A percentile compares a stretch with the other conserved stretches of the same genome.
These are phyloP conservation scores for Diorhabda elongata DNA, from an alignment of 1,140 invertebrate species.

Conservation along the genomic window DNA sequence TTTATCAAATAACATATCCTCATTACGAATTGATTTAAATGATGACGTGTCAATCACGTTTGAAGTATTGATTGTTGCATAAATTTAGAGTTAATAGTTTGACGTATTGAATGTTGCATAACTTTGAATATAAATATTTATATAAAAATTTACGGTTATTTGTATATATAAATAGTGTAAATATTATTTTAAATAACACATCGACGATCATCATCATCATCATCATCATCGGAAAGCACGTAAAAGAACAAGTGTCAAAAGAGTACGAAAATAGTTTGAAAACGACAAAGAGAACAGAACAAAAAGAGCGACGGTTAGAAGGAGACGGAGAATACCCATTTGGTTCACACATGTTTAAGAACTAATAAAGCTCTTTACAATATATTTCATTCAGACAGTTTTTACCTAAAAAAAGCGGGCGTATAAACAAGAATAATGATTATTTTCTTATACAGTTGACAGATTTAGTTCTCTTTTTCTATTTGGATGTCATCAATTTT, in stretches of 20 bases:
- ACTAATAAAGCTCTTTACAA: slow-evolving; percentile 16
- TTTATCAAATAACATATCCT: no score
- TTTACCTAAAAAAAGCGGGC: slow-evolving; percentile 11
- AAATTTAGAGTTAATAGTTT: no score
- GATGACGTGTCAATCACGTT: no score
- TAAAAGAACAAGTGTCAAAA: slow-evolving; percentile 17
- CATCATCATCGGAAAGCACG: neutral
- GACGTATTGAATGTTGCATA: no score
- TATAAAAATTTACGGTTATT: no score
- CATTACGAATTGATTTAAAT: no score
- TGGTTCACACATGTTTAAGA: slow-evolving; percentile 19
- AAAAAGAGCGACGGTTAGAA: neutral
- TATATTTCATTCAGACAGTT: slow-evolving; percentile 19
- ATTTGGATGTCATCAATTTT: slow-evolving; percentile 17
- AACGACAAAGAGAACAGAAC: slow-evolving; percentile 3
- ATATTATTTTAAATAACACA: slow-evolving; percentile 19
- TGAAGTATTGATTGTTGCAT: no score
- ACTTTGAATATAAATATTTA: no score
- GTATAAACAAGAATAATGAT: slow-evolving; percentile 18
- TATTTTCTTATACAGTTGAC: slow-evolving; percentile 15
- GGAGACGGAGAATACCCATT: slow-evolving; percentile 17
- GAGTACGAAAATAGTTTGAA: slow-evolving; percentile 4
- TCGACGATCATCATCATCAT: neutral
- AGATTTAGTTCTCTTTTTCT: slow-evolving; percentile 18
- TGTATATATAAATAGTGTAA: slow-evolving; percentile 6